Percentiles rank a stretch among this genome's conserved stretches.
Evolutionary conservation across 2,113 vertebrate species (phyloP).

Genomic region (Heteronetta atricapilla): DNA sequence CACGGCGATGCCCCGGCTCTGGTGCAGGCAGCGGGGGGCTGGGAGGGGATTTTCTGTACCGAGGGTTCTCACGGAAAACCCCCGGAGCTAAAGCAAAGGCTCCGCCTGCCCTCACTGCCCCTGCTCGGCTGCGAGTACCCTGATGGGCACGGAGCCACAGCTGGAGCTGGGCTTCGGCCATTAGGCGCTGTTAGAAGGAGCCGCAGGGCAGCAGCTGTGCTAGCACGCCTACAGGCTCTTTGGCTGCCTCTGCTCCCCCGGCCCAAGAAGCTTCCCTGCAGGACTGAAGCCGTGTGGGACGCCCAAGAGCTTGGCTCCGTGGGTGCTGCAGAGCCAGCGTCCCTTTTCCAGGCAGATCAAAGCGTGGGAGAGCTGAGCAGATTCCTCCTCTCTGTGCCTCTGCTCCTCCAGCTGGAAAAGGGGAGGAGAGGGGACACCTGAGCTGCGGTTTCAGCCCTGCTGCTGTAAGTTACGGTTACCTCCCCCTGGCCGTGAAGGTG

Average conservation of each 20-base stretch:
- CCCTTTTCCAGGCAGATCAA: neutral
- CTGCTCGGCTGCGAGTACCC: neutral
- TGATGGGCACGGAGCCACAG: fast-evolving
- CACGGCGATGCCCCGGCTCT: fast-evolving
- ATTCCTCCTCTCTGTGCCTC: neutral
- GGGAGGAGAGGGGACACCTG: neutral
- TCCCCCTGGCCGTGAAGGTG: neutral
- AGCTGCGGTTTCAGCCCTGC: neutral
- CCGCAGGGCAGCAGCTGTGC: neutral
- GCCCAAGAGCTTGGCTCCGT: neutral
- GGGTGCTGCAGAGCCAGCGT: neutral
- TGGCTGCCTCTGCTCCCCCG: neutral
- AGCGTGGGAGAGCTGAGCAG: neutral
- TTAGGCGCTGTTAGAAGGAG: fast-evolving
- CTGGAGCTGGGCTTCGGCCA: neutral
- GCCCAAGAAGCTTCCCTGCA: neutral
- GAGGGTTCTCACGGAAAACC: neutral
- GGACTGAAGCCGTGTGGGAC: neutral
- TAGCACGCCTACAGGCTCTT: too few species aligned
- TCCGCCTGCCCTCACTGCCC: neutral
- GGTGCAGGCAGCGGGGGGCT: neutral
- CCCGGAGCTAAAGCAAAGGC: neutral
- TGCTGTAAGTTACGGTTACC: neutral
- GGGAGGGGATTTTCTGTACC: neutral
- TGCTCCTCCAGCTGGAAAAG: neutral